Evolutionary conservation across 2,797 vertebrate genomes (phyloP).

Genomic region (Diplodus puntazzo): DNA sequence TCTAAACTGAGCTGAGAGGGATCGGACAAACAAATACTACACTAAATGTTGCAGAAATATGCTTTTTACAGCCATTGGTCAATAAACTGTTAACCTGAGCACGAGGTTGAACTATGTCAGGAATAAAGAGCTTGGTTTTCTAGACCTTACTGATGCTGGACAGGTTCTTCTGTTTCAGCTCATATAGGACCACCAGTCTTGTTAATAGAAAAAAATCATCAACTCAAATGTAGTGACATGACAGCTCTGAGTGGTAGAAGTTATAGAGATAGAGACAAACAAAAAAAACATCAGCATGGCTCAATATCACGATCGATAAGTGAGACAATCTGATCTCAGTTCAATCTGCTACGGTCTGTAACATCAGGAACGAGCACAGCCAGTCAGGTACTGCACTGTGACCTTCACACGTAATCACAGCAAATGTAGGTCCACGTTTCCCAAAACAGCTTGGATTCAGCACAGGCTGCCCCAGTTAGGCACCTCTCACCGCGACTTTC

Average conservation of each 20-base stretch:
- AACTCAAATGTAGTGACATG: too few species aligned
- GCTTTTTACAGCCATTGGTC: too few species aligned
- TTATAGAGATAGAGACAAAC: neutral
- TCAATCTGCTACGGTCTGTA: neutral
- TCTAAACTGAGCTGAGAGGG: too few species aligned
- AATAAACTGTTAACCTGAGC: too few species aligned
- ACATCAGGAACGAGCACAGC: neutral
- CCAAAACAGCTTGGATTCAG: slow-evolving; percentile 40
- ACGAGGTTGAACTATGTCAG: too few species aligned
- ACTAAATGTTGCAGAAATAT: too few species aligned
- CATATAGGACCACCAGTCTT: too few species aligned
- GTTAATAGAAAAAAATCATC: too few species aligned
- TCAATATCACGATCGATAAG: neutral
- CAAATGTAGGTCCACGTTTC: slow-evolving; percentile 56
- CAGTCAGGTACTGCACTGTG: slow-evolving; percentile 1
- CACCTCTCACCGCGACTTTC: slow-evolving; percentile 27
- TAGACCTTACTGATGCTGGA: too few species aligned
- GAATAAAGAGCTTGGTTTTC: too few species aligned
- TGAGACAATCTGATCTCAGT: neutral
- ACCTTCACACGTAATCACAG: slow-evolving; percentile 29
- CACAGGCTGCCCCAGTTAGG: slow-evolving; percentile 70
- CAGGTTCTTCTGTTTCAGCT: too few species aligned
- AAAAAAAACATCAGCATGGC: neutral
- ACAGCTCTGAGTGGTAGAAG: neutral
- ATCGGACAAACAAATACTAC: too few species aligned